Evolutionary conservation across 2,113 vertebrate genomes (phyloP), one percentile per base, ranked within the genome.

Genomic region (Pogonocichla stellata): DNA sequence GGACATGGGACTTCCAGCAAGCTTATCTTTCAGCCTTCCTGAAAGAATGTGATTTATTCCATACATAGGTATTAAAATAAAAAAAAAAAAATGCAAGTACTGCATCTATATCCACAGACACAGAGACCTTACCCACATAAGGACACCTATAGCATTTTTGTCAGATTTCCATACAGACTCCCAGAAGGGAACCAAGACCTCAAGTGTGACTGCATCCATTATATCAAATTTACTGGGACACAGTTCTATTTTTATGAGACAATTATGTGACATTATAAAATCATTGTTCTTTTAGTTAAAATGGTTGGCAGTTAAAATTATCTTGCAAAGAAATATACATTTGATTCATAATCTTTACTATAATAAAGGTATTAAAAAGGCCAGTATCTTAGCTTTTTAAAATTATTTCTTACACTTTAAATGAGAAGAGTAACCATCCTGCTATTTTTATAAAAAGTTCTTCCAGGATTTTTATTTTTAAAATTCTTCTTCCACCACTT

Each of bases 381-480:
- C 64, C 19, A 62, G 0, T 47, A 47, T 43, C 18, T 42, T 72
- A 23, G 14, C 15, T 80, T 93, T 90, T 45, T 6, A 5, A 10
- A 61, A 61, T 86, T 70, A 66, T 70, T 92, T 82, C 40, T 88
- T 57, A 70, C 19, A 66, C 24, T 70, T 86, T 5, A 58, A 62
- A 90, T 51, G 16, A 79, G 53, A 93, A 85, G 18, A 69, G 36
- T 61, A 88, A 82, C 34, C 7, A 56, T 87, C 26, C 28, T 51
- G 14, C 26, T 77, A 43, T 31, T 82, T 78, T 58, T 48, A 60
- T 33, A n/a, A 36, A 42, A 75, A 75, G 14, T 54, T 58, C 40
- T 71, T 84, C 22, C 34, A 66, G 36, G 14, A 77, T n/a, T 77
- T 94, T 90, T 80, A 78, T 83, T 93, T 96, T 92, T 87, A 83